Evolutionary conservation across 1,140 invertebrate genomes (phyloP), one percentile per base, ranked within the genome.

Genomic region (Ceratosolen solmsi): DNA sequence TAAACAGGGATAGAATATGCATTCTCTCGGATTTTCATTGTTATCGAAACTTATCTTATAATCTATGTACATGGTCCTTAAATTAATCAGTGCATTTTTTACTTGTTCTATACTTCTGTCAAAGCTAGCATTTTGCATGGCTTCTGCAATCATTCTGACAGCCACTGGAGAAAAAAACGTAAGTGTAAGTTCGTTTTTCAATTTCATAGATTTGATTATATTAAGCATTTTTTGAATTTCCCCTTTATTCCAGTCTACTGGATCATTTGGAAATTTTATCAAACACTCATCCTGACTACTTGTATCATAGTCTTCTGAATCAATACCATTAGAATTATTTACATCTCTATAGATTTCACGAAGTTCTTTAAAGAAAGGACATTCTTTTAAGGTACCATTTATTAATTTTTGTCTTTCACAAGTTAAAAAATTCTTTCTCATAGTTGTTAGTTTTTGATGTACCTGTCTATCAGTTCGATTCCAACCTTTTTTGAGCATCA

Each of bases 391-490:
- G 0, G 41, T 41, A 51, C 84, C 77, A 25, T 70, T 56, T 0
- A 80, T 33, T 13, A 79, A 71, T 80, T 83, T 86, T 71, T 78
- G 80, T 22, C 65, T 41, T 58, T 73, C 60, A 58, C 36, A 85
- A 22, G 79, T 63, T 33, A 85, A 71, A 77, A 84, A 88, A 38
- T 75, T 84, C 56, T 85, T 86, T 8, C 85, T 84, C 13, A 88
- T 70, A 20, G 80, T 85, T 78, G 86, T 87, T n/a, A 88, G 56
- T 79, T 88, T 88, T 0, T 86, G 65, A 65, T 86, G 85, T 17
- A 88, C 84, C 79, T 88, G 86, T 38, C 84, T 83, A 30, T 85
- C 71, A 11, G 85, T 86, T 11, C 86, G 77, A 27, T 46, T 54
- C 54, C 84, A 87, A 0, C 87, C 87, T 20, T 85, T 82, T 20